Evolutionary conservation across 1,140 invertebrate genomes (phyloP).

Genomic region (Eubasilissa regina): DNA sequence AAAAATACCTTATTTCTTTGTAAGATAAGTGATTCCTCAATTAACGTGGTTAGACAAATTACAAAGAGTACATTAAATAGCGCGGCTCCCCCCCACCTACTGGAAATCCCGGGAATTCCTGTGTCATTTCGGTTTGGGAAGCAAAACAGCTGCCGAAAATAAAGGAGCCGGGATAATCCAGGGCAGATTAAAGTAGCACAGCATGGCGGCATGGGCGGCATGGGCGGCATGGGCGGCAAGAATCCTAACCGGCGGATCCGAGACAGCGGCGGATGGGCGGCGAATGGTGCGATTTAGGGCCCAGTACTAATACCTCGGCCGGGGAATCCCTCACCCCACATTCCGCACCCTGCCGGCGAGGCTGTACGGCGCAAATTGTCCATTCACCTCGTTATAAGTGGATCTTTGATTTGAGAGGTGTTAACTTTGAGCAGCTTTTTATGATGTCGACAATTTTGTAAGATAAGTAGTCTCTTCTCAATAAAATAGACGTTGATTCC

Average conservation of each 20-base stretch:
- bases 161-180: conserved; percentile 58
- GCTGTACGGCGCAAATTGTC: conserved; percentile 5
- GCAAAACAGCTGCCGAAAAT: conserved; percentile 60
- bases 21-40: not conserved
- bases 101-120: conserved; percentile 33
- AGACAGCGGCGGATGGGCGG: conserved; percentile 44
- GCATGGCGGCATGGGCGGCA: conserved; percentile 55
- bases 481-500: no score
- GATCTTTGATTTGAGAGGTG: conserved; percentile 8
- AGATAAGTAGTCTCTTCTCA: not conserved
- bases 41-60: conserved; percentile 23
- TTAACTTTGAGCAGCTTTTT: not conserved
- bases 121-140: conserved; percentile 54
- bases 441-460: not conserved
- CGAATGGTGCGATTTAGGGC: conserved; percentile 57
- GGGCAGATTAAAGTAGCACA: conserved; percentile 58
- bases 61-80: conserved; percentile 7
- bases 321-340: no score
- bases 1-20: no score
- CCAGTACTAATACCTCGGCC: conserved; percentile 56
- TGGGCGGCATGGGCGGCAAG: conserved; percentile 54
- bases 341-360: not conserved
- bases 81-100: not conserved
- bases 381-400: conserved; percentile 20
- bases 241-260: conserved; percentile 58